Conservation (phyloP, 2,113 vertebrate species). For the Antidorcas marsupialis region DNA sequence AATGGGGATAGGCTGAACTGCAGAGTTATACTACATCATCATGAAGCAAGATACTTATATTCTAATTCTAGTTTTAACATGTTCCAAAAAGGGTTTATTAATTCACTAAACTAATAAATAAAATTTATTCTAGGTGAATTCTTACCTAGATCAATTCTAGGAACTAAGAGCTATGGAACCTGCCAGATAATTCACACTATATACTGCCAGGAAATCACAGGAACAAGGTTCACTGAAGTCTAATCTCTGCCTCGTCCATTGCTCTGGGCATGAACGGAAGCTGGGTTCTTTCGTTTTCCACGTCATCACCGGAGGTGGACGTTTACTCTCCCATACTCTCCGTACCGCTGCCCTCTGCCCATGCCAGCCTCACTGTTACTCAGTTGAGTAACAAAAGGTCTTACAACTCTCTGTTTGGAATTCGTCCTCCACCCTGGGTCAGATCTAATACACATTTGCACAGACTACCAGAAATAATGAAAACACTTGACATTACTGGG, state of each 20-base stretch:
- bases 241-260: not conserved
- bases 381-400: not conserved
- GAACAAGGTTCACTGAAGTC: not conserved
- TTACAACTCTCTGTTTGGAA: not conserved
- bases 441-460: not conserved
- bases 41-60: not conserved
- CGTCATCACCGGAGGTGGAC: too few species aligned
- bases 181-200: not conserved
- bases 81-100: not conserved
- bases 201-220: not conserved
- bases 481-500: not conserved
- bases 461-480: not conserved
- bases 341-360: not conserved
- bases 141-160: constrained; percentile 20
- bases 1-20: not conserved
- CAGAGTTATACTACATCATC: not conserved
- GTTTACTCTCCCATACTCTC: not conserved
- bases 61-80: not conserved
- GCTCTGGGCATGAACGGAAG: not conserved
- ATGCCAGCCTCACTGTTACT: not conserved
- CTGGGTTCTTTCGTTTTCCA: not conserved
- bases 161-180: not conserved
- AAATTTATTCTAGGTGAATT: not conserved
- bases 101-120: constrained; percentile 19
- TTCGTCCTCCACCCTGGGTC: not conserved